A percentile compares a stretch with the other conserved stretches of the same genome.
Conservation (phyloP, 2,113 vertebrate genomes). For the Thalassarche chlororhynchos region DNA sequence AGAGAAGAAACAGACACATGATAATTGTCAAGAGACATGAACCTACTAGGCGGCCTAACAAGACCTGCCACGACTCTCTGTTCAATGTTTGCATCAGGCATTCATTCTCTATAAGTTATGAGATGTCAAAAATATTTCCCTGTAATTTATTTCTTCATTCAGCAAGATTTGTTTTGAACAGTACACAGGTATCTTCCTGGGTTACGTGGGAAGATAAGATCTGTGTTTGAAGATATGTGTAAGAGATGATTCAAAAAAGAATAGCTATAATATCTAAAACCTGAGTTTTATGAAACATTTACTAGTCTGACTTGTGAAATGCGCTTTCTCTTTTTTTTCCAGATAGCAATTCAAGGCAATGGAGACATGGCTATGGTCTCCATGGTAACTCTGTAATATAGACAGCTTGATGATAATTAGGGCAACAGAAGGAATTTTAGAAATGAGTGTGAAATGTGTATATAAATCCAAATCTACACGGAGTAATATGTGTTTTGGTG, state of each 20-base stretch:
- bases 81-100: not conserved
- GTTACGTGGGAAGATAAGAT: not conserved
- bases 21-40: not conserved
- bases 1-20: not conserved
- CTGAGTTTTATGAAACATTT: not conserved
- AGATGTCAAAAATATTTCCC: not conserved
- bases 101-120: not conserved
- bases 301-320: not conserved
- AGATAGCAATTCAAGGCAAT: not conserved
- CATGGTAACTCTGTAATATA: not conserved
- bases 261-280: not conserved
- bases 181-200: not conserved
- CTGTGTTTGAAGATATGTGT: not conserved
- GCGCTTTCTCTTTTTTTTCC: not conserved
- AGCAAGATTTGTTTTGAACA: not conserved
- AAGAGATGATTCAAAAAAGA: not conserved
- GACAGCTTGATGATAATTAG: not conserved
- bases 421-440: not conserved
- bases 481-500: not conserved
- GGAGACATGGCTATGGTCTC: not conserved
- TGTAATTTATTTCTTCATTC: not conserved
- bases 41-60: not conserved
- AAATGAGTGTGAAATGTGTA: not conserved
- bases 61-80: not conserved
- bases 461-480: not conserved